phyloP scores from a whole-genome alignment of 2,888 invertebrate genomes.

The Phytoseiulus persimilis region DNA sequence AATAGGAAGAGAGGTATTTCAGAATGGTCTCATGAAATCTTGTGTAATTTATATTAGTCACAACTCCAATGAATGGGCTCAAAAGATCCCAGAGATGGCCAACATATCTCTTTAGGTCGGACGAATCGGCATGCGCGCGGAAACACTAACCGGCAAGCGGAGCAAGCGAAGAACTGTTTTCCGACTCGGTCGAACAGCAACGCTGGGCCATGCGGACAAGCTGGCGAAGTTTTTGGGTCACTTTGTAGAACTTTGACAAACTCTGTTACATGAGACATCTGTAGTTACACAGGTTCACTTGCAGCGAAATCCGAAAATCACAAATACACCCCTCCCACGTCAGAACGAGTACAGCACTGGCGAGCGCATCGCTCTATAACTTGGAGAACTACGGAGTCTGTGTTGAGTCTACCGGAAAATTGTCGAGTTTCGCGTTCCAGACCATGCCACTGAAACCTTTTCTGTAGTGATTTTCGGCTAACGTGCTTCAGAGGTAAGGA shows the following conservation, averaged over 20 bases:
- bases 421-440: neutral
- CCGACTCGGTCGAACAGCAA: slow-evolving; percentile 14
- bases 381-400: too few relatives aligned
- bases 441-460: neutral
- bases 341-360: neutral
- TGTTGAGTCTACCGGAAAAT: too few relatives aligned
- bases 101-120: too few relatives aligned
- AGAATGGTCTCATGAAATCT: too few relatives aligned
- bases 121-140: neutral
- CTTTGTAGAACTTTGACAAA: neutral
- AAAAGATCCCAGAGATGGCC: too few relatives aligned
- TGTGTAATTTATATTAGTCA: too few relatives aligned
- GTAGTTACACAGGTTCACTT: neutral
- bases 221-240: neutral
- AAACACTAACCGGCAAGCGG: slow-evolving; percentile 8
- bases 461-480: neutral
- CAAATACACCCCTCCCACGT: neutral
- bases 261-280: neutral
- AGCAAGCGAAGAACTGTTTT: slow-evolving; percentile 20
- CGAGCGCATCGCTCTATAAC: neutral
- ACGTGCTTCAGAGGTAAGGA: neutral
- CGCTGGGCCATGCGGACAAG: slow-evolving; percentile 16
- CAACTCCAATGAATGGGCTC: too few relatives aligned
- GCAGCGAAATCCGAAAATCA: neutral
- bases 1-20: too few relatives aligned